Conservation (phyloP, 2,888 invertebrate species). For the Mythimna impura region DNA sequence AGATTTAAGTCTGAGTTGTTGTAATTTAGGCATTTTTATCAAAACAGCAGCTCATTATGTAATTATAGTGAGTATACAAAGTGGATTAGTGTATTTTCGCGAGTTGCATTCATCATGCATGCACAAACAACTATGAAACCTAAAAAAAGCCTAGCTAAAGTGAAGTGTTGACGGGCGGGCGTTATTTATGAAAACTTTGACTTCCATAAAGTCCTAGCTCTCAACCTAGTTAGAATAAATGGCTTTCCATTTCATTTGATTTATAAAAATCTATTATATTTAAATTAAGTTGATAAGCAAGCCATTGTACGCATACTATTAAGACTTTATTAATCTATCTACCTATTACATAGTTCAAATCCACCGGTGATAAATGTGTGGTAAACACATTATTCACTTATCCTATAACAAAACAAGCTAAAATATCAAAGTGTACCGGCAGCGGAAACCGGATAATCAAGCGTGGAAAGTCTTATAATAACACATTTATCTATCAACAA, state of each 20-base stretch:
- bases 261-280: background rate
- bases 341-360: no score
- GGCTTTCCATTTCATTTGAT: no score
- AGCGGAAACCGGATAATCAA: conserved; percentile 15
- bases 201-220: no score
- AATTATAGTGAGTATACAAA: background rate
- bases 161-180: background rate
- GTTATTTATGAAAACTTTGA: background rate
- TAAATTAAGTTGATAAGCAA: background rate
- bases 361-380: no score
- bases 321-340: background rate
- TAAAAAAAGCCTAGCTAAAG: background rate
- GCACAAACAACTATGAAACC: background rate
- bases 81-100: background rate
- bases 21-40: conserved; percentile 1
- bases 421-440: background rate
- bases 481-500: conserved; percentile 23
- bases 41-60: background rate
- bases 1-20: background rate
- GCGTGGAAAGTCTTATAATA: conserved; percentile 36
- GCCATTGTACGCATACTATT: background rate
- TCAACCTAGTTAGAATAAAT: no score
- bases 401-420: background rate
- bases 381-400: no score
- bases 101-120: no score